Evolutionary conservation across 2,113 vertebrate species (phyloP).

Genomic region (Suricata suricatta): DNA sequence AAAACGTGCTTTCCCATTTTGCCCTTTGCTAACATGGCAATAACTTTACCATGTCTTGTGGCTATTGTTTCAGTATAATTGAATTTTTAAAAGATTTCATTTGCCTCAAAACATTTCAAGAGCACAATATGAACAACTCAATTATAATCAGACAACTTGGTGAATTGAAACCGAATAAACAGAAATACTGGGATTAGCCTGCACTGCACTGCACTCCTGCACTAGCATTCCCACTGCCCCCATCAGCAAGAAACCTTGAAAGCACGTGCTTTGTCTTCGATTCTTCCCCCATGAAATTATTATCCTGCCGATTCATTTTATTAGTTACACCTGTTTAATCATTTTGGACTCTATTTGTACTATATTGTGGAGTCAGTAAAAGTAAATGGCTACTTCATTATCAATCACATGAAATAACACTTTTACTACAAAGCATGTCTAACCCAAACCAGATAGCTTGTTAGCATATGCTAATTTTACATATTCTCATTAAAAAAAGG

Average conservation of each 20-base stretch:
- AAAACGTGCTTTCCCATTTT: constrained; percentile 18
- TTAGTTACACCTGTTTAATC: not conserved
- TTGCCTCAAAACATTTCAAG: constrained; percentile 63
- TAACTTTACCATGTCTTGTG: constrained; percentile 44
- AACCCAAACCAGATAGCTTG: constrained; percentile 8
- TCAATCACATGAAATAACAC: not conserved
- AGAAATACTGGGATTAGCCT: constrained; percentile 15
- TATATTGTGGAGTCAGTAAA: not conserved
- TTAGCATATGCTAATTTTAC: constrained; percentile 43
- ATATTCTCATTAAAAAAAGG: not conserved
- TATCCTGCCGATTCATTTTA: not conserved
- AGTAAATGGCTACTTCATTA: constrained; percentile 15
- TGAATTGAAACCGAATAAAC: constrained; percentile 50
- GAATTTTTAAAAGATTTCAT: constrained; percentile 67
- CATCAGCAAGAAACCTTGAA: not conserved
- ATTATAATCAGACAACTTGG: constrained; percentile 63
- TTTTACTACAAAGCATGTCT: constrained; percentile 26
- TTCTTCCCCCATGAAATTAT: not conserved
- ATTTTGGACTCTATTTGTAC: not conserved
- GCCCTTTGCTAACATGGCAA: constrained; percentile 52
- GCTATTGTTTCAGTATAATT: constrained; percentile 71
- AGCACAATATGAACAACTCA: constrained; percentile 60
- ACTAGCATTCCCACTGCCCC: not conserved
- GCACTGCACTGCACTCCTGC: not conserved
- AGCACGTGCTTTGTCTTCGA: not conserved